These are phyloP conservation scores for Athalia rosae DNA, from an alignment of 2,888 invertebrate genomes.

Conservation along the genomic window DNA sequence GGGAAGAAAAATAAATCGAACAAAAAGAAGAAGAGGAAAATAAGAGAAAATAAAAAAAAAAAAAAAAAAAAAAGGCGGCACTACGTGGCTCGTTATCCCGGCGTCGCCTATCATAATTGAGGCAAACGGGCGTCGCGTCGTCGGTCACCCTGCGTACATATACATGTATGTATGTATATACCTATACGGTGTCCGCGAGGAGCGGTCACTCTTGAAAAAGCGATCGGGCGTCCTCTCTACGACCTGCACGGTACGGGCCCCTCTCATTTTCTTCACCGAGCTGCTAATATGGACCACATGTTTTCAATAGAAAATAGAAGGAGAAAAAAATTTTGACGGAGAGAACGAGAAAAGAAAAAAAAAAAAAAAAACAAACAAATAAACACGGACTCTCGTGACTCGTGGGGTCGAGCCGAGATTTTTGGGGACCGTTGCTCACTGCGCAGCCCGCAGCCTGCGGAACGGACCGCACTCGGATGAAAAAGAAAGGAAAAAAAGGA, in stretches of 20 bases:
- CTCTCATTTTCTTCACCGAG: slow-evolving; percentile 60
- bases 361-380: too few relatives aligned
- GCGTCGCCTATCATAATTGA: slow-evolving; percentile 62
- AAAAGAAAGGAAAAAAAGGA: slow-evolving; percentile 15
- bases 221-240: slow-evolving; percentile 39
- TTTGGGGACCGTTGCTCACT: too few relatives aligned
- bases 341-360: too few relatives aligned
- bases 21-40: background rate
- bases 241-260: slow-evolving; percentile 32
- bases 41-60: slow-evolving; percentile 45
- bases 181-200: background rate
- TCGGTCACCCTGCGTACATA: slow-evolving; percentile 57
- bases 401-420: too few relatives aligned
- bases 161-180: too few relatives aligned
- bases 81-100: slow-evolving; percentile 48
- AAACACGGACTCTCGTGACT: too few relatives aligned
- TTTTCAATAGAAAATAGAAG: slow-evolving; percentile 52
- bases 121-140: slow-evolving; percentile 48
- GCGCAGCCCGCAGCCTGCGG: too few relatives aligned
- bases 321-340: slow-evolving; percentile 11
- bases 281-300: slow-evolving; percentile 66
- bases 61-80: too few relatives aligned
- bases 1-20: slow-evolving; percentile 16
- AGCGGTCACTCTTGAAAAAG: slow-evolving; percentile 38
- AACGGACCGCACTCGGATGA: background rate